Percentiles rank a stretch among this genome's conserved stretches.
Evolutionary conservation across 2,797 vertebrate genomes (phyloP).

Genomic region (Dicrostonyx torquatus): DNA sequence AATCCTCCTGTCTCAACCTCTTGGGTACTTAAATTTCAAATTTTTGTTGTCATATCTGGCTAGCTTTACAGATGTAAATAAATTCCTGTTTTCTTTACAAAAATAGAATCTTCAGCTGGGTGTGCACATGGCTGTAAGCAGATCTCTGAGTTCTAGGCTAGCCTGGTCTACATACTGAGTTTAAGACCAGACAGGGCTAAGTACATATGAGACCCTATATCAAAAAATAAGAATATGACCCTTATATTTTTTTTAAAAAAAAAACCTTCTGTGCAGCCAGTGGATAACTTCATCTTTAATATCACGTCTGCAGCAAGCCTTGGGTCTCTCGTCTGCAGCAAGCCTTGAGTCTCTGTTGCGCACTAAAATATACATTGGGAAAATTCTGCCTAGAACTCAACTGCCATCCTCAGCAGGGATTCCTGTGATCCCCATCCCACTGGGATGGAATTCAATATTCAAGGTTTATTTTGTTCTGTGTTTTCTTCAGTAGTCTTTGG

Average conservation of each 20-base stretch:
- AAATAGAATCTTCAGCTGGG: background rate
- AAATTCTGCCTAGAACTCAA: background rate
- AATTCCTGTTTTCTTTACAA: constrained; percentile 4
- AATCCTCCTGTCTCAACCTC: background rate
- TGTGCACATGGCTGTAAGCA: background rate
- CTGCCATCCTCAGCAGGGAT: background rate
- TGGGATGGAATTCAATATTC: background rate
- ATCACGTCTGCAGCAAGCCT: background rate
- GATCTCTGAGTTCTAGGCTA: background rate
- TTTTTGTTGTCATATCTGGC: too few species aligned
- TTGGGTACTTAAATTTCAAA: background rate
- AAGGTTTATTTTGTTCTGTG: background rate
- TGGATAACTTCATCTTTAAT: background rate
- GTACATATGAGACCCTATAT: background rate
- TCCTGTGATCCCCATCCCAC: background rate
- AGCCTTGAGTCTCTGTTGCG: background rate
- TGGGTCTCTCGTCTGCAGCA: background rate
- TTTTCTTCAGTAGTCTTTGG: constrained; percentile 20
- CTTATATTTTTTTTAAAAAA: background rate
- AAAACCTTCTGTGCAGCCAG: background rate
- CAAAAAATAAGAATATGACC: background rate
- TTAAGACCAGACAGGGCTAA: background rate
- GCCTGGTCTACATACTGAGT: background rate
- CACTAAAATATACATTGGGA: background rate
- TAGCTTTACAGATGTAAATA: background rate